Conservation (phyloP, 2,888 invertebrate species). For the Pammene aurita region DNA sequence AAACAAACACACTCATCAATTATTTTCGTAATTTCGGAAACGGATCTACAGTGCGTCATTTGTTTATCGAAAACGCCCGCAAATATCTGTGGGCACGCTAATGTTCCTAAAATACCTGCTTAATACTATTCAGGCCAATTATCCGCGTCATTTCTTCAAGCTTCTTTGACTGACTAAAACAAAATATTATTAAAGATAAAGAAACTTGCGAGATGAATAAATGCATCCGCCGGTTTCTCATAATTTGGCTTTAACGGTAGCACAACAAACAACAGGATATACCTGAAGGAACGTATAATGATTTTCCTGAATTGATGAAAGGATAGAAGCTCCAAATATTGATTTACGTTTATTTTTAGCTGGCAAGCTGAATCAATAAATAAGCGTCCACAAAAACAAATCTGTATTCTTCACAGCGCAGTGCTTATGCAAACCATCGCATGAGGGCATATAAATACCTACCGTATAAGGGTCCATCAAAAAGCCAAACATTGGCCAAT, state of each 20-base stretch:
- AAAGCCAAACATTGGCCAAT: too few relatives aligned
- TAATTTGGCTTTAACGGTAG: conserved; percentile 27
- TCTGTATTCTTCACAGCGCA: neutral
- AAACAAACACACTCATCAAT: conserved; percentile 3
- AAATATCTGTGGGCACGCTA: conserved; percentile 14
- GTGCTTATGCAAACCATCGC: too few relatives aligned
- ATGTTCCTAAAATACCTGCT: conserved; percentile 28
- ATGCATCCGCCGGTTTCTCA: conserved; percentile 28
- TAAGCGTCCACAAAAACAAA: neutral
- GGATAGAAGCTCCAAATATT: conserved; percentile 8
- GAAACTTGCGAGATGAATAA: conserved; percentile 19
- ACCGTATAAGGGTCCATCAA: too few relatives aligned
- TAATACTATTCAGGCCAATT: conserved; percentile 52
- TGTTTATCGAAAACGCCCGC: conserved; percentile 22
- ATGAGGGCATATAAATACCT: too few relatives aligned
- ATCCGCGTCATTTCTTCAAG: conserved; percentile 51
- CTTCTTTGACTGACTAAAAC: conserved; percentile 46
- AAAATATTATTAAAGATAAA: conserved; percentile 45
- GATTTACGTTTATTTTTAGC: neutral
- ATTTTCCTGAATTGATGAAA: conserved; percentile 12
- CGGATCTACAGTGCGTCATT: conserved; percentile 54
- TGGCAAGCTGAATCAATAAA: neutral
- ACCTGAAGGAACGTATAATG: neutral
- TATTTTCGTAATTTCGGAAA: conserved; percentile 40
- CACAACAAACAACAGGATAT: conserved; percentile 32